phyloP scores from a whole-genome alignment of 2,113 vertebrate species.

The Trematomus loennbergii region DNA sequence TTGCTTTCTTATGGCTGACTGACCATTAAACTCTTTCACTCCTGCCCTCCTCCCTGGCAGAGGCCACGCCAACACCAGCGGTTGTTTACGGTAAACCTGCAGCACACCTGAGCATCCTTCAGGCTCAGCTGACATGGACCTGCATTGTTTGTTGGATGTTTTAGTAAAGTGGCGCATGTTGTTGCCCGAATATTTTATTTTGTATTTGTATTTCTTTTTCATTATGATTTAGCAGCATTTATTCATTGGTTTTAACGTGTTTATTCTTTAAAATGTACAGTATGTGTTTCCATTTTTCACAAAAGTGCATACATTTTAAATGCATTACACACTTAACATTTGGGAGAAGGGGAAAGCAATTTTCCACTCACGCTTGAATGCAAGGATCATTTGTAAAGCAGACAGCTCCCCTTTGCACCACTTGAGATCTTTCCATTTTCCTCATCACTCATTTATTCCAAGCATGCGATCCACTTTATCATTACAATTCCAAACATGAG shows the following conservation, averaged over 20 bases:
- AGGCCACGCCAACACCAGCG: slow-evolving; percentile 92
- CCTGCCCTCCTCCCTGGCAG: slow-evolving; percentile 90
- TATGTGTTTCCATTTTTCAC: background rate
- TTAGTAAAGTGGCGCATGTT: slow-evolving; percentile 68
- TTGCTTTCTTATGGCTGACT: slow-evolving; percentile 61
- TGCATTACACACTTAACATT: slow-evolving; percentile 26
- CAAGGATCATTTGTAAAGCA: slow-evolving; percentile 41
- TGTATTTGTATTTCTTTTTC: background rate
- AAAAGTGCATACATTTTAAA: slow-evolving; percentile 8
- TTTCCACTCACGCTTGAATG: slow-evolving; percentile 22
- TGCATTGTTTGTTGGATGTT: slow-evolving; percentile 55
- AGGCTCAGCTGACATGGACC: slow-evolving; percentile 43
- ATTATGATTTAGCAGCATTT: slow-evolving; percentile 8
- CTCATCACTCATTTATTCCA: slow-evolving; percentile 58
- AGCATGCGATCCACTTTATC: slow-evolving; percentile 62
- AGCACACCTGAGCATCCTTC: slow-evolving; percentile 45
- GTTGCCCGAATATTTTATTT: slow-evolving; percentile 39
- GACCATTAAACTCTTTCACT: slow-evolving; percentile 88
- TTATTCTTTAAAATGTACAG: slow-evolving; percentile 1
- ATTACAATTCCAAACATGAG: slow-evolving; percentile 52
- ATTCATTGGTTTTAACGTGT: slow-evolving; percentile 10
- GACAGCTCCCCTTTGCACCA: slow-evolving; percentile 12
- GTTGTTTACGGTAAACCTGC: slow-evolving; percentile 94
- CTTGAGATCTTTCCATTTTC: slow-evolving; percentile 39
- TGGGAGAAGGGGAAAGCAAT: background rate